phyloP scores from a whole-genome alignment of 2,113 vertebrate genomes.

The Laticauda colubrina region DNA sequence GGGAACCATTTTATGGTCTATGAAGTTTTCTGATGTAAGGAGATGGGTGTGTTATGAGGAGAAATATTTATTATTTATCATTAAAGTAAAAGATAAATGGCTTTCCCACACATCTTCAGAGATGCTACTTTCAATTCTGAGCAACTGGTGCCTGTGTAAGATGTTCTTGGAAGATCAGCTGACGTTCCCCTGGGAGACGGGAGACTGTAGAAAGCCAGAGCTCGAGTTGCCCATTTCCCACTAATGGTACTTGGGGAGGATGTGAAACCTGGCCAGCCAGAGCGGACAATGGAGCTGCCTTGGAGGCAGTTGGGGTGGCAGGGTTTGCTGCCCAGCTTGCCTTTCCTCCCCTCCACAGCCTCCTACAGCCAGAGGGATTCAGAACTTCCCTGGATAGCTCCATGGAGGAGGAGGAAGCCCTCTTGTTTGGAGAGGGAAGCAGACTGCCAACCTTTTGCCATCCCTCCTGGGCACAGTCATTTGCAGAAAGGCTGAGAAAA shows the following conservation, averaged over 20 bases:
- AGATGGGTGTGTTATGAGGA: neutral
- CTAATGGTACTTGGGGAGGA: neutral
- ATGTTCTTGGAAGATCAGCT: neutral
- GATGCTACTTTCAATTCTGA: neutral
- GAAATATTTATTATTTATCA: neutral
- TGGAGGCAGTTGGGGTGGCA: neutral
- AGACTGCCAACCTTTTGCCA: neutral
- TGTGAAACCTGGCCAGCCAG: neutral
- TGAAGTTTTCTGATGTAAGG: neutral
- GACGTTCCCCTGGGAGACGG: neutral
- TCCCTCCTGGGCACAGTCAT: neutral
- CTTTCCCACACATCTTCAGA: neutral
- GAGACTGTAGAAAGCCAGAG: neutral
- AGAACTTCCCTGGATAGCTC: neutral
- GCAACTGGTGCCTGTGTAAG: neutral
- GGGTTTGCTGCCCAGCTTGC: neutral
- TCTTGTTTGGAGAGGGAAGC: neutral
- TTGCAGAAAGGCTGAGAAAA: neutral
- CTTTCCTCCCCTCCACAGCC: neutral
- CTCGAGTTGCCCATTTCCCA: neutral
- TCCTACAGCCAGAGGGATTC: neutral
- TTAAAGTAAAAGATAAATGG: neutral
- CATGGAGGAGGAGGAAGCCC: neutral
- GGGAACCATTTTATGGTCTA: neutral
- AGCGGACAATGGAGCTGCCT: neutral